Base-by-base conservation (phyloP, 2,888 invertebrate species). In the Hyposoter didymator region DNA sequence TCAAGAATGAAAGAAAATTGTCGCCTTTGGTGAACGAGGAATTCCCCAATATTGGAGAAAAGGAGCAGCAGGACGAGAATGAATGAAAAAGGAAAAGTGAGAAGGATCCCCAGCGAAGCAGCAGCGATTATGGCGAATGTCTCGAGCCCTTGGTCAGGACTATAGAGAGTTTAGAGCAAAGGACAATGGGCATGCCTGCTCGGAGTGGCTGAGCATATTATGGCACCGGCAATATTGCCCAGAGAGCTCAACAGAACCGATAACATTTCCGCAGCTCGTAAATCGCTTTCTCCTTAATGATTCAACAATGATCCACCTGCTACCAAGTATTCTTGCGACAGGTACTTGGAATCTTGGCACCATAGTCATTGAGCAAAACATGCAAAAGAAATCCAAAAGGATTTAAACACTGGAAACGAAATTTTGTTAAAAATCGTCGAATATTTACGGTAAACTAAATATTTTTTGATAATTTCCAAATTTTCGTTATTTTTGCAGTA, bases 271-370 rank as follows among this genome's bases (percentile, higher is more conserved):
- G 7, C 19, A n/a, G n/a, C 73, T 19, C 45, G 43, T 59, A 74
- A 59, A 74, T 45, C 67, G 67, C 14, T 43, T 39, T 81, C 69
- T 74, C 45, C 67, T 78, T 74, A 69, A 81, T 84, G 73, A 45
- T 69, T 52, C 73, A 28, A 69, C 84, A 82, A 78, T 69, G 62
- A 76, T 78, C 84, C 78, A 84, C 84, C 84, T 84, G 84, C 78
- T 74, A 35, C 22, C 35, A 52, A 49, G 5, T 19, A 52, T 35
- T 72, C 72, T n/a, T 49, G n/a, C 52, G 55, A 52, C 75, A 80
- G 74, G 75, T 80, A 70, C 47, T 76, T 55, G 10, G 32, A 22
- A 45, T 39, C 39, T 45, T 69, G 47, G 43, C 47, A 59, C 28
- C 28, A 43, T 47, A 19, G 22, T 47, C 19, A 19, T 8, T 43